Percentiles rank a stretch among this genome's conserved stretches.
phyloP scores from a whole-genome alignment of 2,888 invertebrate species.

The Diarsia rubi region DNA sequence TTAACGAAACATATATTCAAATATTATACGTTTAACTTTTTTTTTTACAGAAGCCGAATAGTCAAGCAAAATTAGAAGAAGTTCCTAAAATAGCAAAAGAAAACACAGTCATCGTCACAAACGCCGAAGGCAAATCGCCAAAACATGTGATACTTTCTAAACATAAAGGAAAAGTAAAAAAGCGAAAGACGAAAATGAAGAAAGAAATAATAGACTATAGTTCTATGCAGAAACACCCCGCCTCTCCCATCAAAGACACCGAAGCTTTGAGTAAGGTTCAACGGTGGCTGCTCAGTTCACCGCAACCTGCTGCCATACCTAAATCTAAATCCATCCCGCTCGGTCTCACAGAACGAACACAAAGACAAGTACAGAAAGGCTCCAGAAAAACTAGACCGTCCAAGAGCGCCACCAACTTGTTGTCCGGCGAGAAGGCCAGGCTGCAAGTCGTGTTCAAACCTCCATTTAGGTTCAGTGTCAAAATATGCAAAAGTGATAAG shows the following conservation, averaged over 20 bases:
- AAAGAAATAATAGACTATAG: constrained; percentile 96
- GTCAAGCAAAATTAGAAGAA: constrained; percentile 81
- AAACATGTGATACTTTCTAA: constrained; percentile 89
- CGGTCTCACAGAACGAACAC: constrained; percentile 91
- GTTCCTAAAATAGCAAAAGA: constrained; percentile 84
- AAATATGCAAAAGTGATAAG: constrained; percentile 94
- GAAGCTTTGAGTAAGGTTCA: constrained; percentile 94
- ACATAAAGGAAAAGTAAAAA: constrained; percentile 88
- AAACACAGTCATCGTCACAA: constrained; percentile 83
- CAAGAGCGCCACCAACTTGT: constrained; percentile 93
- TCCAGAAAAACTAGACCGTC: constrained; percentile 90
- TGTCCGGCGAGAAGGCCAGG: constrained; percentile 93
- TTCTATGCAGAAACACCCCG: constrained; percentile 91
- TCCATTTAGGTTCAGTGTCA: constrained; percentile 96
- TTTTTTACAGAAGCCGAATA: constrained; percentile 81
- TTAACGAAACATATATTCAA: neutral
- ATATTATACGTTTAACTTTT: neutral
- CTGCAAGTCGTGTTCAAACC: constrained; percentile 97
- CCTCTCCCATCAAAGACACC: constrained; percentile 90
- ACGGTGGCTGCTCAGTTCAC: constrained; percentile 95
- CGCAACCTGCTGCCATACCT: constrained; percentile 92
- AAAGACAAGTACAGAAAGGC: constrained; percentile 88
- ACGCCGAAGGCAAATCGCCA: constrained; percentile 90
- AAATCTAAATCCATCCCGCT: constrained; percentile 97
- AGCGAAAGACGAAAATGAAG: constrained; percentile 91